phyloP scores from a whole-genome alignment of 1,140 invertebrate genomes.

The Drosophila nigromelanica region DNA sequence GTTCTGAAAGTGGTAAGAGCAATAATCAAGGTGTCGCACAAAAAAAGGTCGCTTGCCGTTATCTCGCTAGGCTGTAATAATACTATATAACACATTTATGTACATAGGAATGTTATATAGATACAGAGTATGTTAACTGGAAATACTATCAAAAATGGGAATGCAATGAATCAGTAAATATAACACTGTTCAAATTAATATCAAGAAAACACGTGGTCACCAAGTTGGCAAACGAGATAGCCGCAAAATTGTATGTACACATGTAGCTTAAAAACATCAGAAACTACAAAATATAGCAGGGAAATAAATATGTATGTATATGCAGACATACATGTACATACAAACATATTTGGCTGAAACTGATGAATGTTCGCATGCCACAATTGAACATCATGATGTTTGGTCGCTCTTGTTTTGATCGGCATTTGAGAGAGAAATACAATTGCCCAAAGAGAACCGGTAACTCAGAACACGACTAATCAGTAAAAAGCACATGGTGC shows the following conservation, averaged over 20 bases:
- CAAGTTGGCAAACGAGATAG: constrained; percentile 19
- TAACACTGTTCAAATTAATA: neutral
- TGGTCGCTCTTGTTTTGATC: constrained; percentile 22
- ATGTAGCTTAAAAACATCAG: too few species aligned
- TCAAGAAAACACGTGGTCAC: constrained; percentile 52
- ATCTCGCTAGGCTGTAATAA: constrained; percentile 28
- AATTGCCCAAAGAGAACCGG: constrained; percentile 25
- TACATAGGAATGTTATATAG: neutral
- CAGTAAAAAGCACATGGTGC: constrained; percentile 82
- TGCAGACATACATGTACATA: constrained; percentile 7
- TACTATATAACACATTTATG: constrained; percentile 8
- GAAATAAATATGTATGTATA: too few species aligned
- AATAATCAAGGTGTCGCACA: constrained; percentile 51
- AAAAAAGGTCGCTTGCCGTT: constrained; percentile 45
- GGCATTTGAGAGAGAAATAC: neutral
- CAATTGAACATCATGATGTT: neutral
- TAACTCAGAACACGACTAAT: constrained; percentile 17
- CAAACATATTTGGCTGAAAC: neutral
- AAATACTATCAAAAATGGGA: neutral
- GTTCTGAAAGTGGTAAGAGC: constrained; percentile 36
- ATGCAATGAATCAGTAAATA: neutral
- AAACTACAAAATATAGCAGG: too few species aligned
- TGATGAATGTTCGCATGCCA: too few species aligned
- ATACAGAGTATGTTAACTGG: neutral
- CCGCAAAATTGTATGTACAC: constrained; percentile 1